phyloP scores from a whole-genome alignment of 2,888 invertebrate species.

The Meteorus cinctellus region DNA sequence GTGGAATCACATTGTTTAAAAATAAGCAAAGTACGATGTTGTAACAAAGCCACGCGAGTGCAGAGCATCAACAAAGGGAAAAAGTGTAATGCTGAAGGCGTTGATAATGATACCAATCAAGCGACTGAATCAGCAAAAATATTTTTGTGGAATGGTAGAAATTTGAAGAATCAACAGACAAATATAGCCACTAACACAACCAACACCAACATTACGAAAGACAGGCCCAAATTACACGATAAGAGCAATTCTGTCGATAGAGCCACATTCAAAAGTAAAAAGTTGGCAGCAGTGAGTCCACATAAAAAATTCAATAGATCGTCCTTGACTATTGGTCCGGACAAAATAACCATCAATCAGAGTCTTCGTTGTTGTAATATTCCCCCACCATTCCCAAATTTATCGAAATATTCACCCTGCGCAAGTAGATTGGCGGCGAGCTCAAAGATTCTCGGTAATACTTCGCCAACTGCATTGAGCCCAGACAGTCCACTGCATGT shows the following conservation, averaged over 20 bases:
- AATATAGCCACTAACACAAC: slow-evolving; percentile 52
- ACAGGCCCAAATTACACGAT: slow-evolving; percentile 37
- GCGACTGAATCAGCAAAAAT: slow-evolving; percentile 55
- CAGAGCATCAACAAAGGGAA: slow-evolving; percentile 47
- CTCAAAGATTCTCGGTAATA: slow-evolving; percentile 67
- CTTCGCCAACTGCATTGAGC: slow-evolving; percentile 52
- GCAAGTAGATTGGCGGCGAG: slow-evolving; percentile 70
- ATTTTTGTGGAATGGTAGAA: slow-evolving; percentile 60
- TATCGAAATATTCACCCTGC: slow-evolving; percentile 71
- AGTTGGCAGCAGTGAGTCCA: slow-evolving; percentile 55
- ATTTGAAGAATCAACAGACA: slow-evolving; percentile 53
- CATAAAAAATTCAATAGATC: slow-evolving; percentile 66
- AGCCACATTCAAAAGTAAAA: slow-evolving; percentile 49
- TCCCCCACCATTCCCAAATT: slow-evolving; percentile 20
- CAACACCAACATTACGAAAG: slow-evolving; percentile 37
- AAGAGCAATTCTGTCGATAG: slow-evolving; percentile 54
- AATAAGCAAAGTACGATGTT: slow-evolving; percentile 54
- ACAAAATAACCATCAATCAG: slow-evolving; percentile 63
- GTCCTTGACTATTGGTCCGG: slow-evolving; percentile 65
- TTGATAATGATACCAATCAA: slow-evolving; percentile 38
- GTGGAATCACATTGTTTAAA: slow-evolving; percentile 55
- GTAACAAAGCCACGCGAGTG: slow-evolving; percentile 53
- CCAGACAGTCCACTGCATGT: slow-evolving; percentile 68
- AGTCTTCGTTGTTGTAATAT: slow-evolving; percentile 24
- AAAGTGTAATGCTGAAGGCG: slow-evolving; percentile 42